These are phyloP conservation scores for Bhutanitis thaidina DNA, from an alignment of 2,888 invertebrate genomes.

Conservation along the genomic window DNA sequence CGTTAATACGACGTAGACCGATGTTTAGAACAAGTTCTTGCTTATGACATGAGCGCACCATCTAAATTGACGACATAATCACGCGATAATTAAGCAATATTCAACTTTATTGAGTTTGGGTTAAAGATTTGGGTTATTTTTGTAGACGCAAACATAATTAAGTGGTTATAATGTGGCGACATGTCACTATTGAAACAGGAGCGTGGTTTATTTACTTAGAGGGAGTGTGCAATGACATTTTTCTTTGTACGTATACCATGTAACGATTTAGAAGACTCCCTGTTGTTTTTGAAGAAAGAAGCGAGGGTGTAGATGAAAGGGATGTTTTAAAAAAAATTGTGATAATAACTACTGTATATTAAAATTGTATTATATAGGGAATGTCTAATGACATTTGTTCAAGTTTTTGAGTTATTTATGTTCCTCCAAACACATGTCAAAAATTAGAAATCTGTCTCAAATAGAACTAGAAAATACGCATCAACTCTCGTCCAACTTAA, in stretches of 20 bases:
- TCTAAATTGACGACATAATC: slow-evolving; percentile 12
- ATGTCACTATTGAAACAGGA: slow-evolving; percentile 65
- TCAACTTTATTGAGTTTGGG: background rate
- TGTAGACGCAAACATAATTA: slow-evolving; percentile 10
- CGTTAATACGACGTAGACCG: slow-evolving; percentile 65
- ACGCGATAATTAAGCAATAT: slow-evolving; percentile 5
- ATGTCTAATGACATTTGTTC: no score
- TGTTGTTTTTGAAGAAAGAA: slow-evolving; percentile 38
- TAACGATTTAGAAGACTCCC: slow-evolving; percentile 28
- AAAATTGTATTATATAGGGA: background rate
- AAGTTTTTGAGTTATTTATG: no score
- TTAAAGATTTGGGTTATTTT: slow-evolving; percentile 2
- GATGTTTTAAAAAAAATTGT: slow-evolving; percentile 19
- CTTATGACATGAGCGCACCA: slow-evolving; percentile 31
- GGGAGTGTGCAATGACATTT: slow-evolving; percentile 46
- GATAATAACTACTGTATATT: background rate
- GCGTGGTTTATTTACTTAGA: slow-evolving; percentile 59
- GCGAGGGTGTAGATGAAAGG: slow-evolving; percentile 27
- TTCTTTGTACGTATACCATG: slow-evolving; percentile 37
- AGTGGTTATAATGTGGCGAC: slow-evolving; percentile 38
- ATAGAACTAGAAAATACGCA: no score
- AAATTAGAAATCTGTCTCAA: no score
- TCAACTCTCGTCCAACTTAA: no score
- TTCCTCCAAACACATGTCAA: no score
- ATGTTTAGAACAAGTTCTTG: slow-evolving; percentile 70